Percentiles rank a stretch among this genome's conserved stretches.
Conservation (phyloP, 2,888 invertebrate species). For the Archaeoteleia sp. region DNA sequence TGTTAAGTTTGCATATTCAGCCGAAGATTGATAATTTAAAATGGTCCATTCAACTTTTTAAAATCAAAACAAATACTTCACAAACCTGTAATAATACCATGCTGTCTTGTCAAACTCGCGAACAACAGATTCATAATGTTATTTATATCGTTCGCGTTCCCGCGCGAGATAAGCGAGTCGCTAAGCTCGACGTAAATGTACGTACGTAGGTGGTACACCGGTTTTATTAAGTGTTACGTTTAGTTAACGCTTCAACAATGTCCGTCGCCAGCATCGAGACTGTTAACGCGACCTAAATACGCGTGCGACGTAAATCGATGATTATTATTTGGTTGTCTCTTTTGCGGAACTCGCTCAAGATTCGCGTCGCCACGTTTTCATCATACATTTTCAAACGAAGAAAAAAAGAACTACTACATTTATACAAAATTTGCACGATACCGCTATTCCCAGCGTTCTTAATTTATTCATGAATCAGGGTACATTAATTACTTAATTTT, state of each 20-base stretch:
- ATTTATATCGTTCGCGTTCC: conserved; percentile 45
- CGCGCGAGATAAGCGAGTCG: conserved; percentile 57
- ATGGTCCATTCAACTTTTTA: too few relatives aligned
- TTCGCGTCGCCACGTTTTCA: too few relatives aligned
- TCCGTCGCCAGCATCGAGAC: conserved; percentile 56
- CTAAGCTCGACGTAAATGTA: conserved; percentile 58
- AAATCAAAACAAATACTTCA: too few relatives aligned
- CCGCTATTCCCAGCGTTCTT: too few relatives aligned
- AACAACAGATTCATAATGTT: conserved; percentile 40
- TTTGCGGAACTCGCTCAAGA: too few relatives aligned
- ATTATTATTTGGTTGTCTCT: conserved; percentile 16
- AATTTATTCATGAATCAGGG: too few relatives aligned
- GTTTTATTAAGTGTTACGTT: conserved; percentile 63
- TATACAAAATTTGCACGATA: too few relatives aligned
- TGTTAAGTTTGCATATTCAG: too few relatives aligned
- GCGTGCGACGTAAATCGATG: conserved; percentile 27
- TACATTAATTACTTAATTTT: too few relatives aligned
- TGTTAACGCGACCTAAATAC: conserved; percentile 65
- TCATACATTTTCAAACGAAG: too few relatives aligned
- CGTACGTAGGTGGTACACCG: conserved; percentile 60
- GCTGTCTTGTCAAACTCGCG: conserved; percentile 15
- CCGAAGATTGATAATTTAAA: too few relatives aligned
- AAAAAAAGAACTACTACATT: too few relatives aligned
- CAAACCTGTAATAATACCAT: conserved; percentile 16
- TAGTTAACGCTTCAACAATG: conserved; percentile 60